Conservation (phyloP, 2,888 invertebrate genomes). For the Empis livida region DNA sequence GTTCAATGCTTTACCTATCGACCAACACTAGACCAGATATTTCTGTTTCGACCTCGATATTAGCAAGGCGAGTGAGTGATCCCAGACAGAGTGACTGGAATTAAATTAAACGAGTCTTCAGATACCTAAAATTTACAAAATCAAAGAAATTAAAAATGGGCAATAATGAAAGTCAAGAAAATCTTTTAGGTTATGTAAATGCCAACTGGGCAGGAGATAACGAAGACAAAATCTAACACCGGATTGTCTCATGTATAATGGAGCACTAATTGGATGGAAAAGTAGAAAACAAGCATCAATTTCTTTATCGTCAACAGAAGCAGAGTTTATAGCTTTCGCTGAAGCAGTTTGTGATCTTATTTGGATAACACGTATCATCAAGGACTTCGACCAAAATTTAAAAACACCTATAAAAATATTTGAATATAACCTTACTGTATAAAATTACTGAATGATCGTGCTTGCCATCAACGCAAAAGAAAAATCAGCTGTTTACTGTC, state of each 20-base stretch:
- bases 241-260: constrained; percentile 11
- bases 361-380: neutral
- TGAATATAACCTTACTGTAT: neutral
- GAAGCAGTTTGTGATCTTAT: neutral
- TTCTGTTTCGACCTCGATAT: constrained; percentile 9
- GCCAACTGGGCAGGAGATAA: constrained; percentile 20
- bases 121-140: no score
- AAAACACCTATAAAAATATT: no score
- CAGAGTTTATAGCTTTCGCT: no score
- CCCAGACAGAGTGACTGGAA: constrained; percentile 6
- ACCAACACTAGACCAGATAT: no score
- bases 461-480: neutral
- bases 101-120: no score
- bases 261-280: constrained; percentile 14
- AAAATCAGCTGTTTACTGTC: no score
- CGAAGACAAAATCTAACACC: constrained; percentile 17
- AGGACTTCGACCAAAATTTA: neutral
- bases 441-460: neutral
- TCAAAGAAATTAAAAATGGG: no score
- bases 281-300: constrained; percentile 14
- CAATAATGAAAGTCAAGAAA: neutral
- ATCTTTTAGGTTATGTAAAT: neutral
- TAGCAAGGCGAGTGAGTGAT: constrained; percentile 7
- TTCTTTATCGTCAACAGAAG: no score
- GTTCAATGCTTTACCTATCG: no score